These are phyloP conservation scores for Toxostoma redivivum DNA, from an alignment of 2,113 vertebrate genomes.

Conservation along the genomic window DNA sequence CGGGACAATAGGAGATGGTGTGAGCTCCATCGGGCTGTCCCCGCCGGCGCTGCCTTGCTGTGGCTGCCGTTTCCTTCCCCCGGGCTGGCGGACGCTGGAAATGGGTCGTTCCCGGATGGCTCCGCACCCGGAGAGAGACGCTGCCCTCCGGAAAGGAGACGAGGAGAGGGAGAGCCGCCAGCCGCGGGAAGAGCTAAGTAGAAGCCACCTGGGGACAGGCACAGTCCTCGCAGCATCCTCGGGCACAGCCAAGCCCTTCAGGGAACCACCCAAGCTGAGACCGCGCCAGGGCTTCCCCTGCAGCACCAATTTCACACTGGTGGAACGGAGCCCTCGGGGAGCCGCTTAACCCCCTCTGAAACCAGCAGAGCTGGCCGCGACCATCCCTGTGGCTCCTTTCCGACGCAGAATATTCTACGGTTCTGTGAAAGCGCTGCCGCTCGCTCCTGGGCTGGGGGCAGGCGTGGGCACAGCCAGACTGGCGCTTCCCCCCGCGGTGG, in stretches of 20 bases:
- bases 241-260: neutral
- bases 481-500: neutral
- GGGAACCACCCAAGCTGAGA: fast-evolving
- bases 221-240: neutral
- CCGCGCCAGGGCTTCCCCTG: neutral
- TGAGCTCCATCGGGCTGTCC: neutral
- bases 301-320: neutral
- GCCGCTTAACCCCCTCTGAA: too few species aligned
- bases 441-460: neutral
- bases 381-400: fast-evolving
- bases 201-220: neutral
- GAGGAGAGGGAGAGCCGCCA: neutral
- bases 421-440: neutral
- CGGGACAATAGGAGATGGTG: fast-evolving
- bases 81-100: neutral
- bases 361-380: fast-evolving
- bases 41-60: neutral
- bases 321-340: neutral
- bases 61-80: neutral
- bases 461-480: neutral
- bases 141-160: neutral
- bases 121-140: fast-evolving
- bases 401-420: neutral
- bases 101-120: neutral
- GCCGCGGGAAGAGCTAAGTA: neutral